Evolutionary conservation across 2,797 vertebrate species (phyloP), one percentile per base, ranked within the genome.

Genomic region (Pelochelys cantorii): DNA sequence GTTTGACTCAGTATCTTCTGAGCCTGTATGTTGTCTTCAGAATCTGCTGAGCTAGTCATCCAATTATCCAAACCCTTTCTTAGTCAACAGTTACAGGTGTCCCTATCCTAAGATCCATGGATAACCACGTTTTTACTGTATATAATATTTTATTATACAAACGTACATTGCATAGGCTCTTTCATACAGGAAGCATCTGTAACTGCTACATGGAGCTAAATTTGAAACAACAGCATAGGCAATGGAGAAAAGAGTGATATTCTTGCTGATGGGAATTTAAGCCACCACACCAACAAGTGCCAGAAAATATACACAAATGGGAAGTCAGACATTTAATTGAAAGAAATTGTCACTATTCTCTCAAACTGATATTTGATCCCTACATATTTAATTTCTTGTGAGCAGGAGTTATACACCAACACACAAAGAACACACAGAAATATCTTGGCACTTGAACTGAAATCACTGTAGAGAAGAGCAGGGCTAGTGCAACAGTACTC

Each of bases 221-320:
- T 78, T 74, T 18, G 59, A 87, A 65, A 59, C 17, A 84, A 11
- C 29, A 60, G 62, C 84, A 65, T 59, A 48, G 42, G 42, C 42
- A 48, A 48, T 48, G 42, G 42, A 48, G 42, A 48, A 48, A 48
- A 87, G 86, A 94, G 90, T 31, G 89, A 42, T 93, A 62, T 83
- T 95, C 83, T 83, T 86, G 83, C 84, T 93, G 83, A 92, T 86
- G 86, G 96, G 94, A 95, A 95, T 13, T 91, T 80, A 75, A 48
- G 25, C 14, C 55, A 81, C 13, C 54, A 54, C 59, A 95, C n/a
- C 87, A 94, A 52, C 71, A 94, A 83, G 86, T 93, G 89, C 90
- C 89, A 91, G 92, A 48, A 79, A 94, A 94, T 87, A 86, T 37
- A 91, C 83, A 92, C 96, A 96, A 94, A 90, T 93, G 85, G 74